Percentiles rank a stretch among this genome's conserved stretches.
Evolutionary conservation across 2,888 invertebrate species (phyloP).

Genomic region (Pristionchus japonicus): DNA sequence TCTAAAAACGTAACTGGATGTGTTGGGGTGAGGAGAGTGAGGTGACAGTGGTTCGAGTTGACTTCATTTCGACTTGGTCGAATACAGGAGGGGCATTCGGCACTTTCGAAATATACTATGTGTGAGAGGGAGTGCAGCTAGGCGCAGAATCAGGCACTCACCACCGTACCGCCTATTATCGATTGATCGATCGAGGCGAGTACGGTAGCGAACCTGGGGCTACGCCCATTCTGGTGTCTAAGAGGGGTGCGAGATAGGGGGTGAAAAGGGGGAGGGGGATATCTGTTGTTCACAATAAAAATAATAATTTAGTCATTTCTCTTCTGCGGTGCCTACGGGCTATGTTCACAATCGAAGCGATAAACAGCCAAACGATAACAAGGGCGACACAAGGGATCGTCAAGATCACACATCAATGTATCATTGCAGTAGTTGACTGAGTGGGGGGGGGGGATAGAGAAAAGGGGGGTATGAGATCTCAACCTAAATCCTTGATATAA

Average conservation of each 20-base stretch:
- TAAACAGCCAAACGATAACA: background rate
- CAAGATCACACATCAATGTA: background rate
- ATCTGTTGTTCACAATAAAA: background rate
- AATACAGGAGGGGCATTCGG: background rate
- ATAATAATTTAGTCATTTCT: constrained; percentile 18
- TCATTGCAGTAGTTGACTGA: background rate
- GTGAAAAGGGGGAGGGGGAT: background rate
- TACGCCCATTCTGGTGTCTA: background rate
- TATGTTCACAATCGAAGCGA: background rate
- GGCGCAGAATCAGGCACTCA: background rate
- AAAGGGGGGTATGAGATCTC: background rate
- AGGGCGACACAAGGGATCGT: no score
- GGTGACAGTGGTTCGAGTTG: background rate
- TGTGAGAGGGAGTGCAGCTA: background rate
- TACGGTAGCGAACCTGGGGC: background rate
- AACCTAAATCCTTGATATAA: constrained; percentile 11
- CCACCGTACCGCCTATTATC: background rate
- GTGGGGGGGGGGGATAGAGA: background rate
- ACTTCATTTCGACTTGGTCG: constrained; percentile 32
- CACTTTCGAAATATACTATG: background rate
- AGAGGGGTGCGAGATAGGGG: constrained; percentile 1
- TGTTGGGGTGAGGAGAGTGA: background rate
- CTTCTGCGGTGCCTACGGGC: background rate
- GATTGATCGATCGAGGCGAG: background rate
- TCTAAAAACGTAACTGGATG: background rate